Base-by-base conservation (phyloP, 2,113 vertebrate genomes). In the Jacana jacana region DNA sequence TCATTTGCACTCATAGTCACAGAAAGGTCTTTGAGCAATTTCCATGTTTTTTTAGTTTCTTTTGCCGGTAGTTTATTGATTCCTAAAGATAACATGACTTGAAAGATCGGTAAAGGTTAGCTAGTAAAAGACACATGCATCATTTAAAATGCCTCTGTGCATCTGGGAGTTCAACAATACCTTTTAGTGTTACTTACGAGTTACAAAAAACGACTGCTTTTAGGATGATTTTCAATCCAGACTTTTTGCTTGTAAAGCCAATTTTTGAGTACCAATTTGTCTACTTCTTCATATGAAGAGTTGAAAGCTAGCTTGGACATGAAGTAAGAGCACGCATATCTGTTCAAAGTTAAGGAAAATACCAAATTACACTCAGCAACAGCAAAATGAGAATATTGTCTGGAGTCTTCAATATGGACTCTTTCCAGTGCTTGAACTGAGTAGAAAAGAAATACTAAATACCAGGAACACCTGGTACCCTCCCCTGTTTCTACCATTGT, bases 61-160 rank as follows among this genome's bases (percentile, higher is more conserved):
- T 86, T 63, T 79, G 13, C 91, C 66, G 58, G 44, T 80, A 61
- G 78, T 24, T 69, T 95, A 94, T 96, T 46, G 91, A 95, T 97
- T 92, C 71, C 51, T 70, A 65, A 65, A 93, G 89, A 93, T 91
- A 97, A 94, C 84, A 77, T 1, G 58, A 51, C 93, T 83, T 35
- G 70, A 88, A 78, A 95, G 87, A 93, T 89, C 70, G 42, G 68
- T 39, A 77, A 83, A 93, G 91, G 87, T 91, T 96, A 89, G 70
- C 58, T 89, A 72, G 87, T 61, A 80, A 95, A 88, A 90, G 79
- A 95, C 91, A 90, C 82, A 88, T 89, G 49, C 79, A 91, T 94
- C 54, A 80, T 88, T 91, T 86, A 88, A 96, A 97, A 96, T 58
- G 85, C 79, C 60, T 88, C 72, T 75, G 76, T 71, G 85, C 85